Conservation (phyloP, 2,797 vertebrate species). For the Chaetodon trifasciatus region DNA sequence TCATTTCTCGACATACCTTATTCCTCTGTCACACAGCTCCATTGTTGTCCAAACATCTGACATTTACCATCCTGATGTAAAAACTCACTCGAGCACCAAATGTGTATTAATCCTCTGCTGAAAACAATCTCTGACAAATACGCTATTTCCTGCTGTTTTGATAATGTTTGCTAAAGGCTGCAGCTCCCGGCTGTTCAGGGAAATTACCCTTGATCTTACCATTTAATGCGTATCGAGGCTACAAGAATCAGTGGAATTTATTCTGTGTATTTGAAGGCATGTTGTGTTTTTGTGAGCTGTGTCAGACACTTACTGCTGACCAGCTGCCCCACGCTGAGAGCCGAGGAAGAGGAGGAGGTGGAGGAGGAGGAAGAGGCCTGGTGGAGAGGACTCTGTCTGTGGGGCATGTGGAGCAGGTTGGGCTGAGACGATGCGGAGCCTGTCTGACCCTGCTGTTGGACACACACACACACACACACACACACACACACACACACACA, state of each 20-base stretch:
- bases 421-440: constrained; percentile 91
- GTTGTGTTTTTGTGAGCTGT: constrained; percentile 35
- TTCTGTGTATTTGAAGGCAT: constrained; percentile 15
- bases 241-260: constrained; percentile 8
- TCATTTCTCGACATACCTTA: background rate
- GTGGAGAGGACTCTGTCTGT: constrained; percentile 96
- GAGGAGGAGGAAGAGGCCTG: constrained; percentile 97
- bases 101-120: constrained; percentile 1
- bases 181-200: background rate
- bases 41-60: constrained; percentile 13
- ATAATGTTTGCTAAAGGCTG: background rate
- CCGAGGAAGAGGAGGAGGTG: constrained; percentile 93
- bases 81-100: background rate
- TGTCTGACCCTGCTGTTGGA: constrained; percentile 92
- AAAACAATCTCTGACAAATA: background rate
- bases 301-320: constrained; percentile 96
- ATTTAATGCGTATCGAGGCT: background rate
- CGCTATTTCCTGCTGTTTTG: background rate
- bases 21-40: background rate
- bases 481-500: constrained; percentile 61
- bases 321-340: constrained; percentile 99
- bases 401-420: constrained; percentile 95
- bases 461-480: constrained; percentile 52
- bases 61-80: background rate
- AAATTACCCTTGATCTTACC: background rate